Evolutionary conservation across 1,140 invertebrate species (phyloP).

Genomic region (Drosophila nebulosa): DNA sequence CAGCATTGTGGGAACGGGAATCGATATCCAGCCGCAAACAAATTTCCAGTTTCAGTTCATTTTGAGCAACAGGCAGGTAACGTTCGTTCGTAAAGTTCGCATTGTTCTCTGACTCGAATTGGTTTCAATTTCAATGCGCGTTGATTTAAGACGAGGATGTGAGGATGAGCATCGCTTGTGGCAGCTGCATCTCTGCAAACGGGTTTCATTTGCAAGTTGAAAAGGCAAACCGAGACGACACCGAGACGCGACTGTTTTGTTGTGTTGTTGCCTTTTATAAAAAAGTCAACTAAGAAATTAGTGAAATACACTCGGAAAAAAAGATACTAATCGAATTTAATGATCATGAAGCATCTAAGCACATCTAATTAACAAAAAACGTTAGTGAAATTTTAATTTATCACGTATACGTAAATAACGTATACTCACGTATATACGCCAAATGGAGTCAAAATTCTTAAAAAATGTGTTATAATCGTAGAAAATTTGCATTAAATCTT

Average conservation of each 20-base stretch:
- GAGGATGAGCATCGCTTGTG: slow-evolving; percentile 48
- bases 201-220: slow-evolving; percentile 58
- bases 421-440: neutral
- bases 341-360: no score
- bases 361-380: no score
- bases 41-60: slow-evolving; percentile 73
- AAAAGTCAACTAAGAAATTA: neutral
- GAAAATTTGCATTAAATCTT: no score
- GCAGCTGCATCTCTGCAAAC: slow-evolving; percentile 75
- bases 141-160: slow-evolving; percentile 44
- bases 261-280: slow-evolving; percentile 14
- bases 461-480: no score
- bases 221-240: slow-evolving; percentile 9
- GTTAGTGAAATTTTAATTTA: neutral
- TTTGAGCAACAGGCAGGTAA: slow-evolving; percentile 65
- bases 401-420: neutral
- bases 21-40: slow-evolving; percentile 45
- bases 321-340: neutral
- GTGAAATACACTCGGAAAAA: neutral
- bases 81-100: slow-evolving; percentile 29
- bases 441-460: no score
- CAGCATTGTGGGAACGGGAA: slow-evolving; percentile 66
- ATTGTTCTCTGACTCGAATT: slow-evolving; percentile 23
- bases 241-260: slow-evolving; percentile 2
- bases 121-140: slow-evolving; percentile 27